Evolutionary conservation across 2,113 vertebrate species (phyloP), one percentile per base, ranked within the genome.

Genomic region (Girardinichthys multiradiatus): DNA sequence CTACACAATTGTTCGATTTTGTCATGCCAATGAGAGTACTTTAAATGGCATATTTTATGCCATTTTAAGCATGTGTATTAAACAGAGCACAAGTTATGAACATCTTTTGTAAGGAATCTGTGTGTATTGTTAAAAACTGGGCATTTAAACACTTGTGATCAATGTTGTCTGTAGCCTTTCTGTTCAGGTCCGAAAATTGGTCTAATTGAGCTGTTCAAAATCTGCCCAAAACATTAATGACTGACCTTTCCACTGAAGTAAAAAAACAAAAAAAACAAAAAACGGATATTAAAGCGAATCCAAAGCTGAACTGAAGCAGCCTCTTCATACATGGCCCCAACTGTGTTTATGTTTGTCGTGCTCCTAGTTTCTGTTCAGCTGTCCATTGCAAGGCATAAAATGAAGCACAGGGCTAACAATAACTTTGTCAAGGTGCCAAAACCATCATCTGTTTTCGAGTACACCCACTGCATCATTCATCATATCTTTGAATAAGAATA

Each of bases 381-480:
- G 57, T 70, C 69, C 24, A 61, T 42, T 69, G 60, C 80, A 77
- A 81, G 39, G 66, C 51, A 72, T 65, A 80, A 77, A 85, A 81
- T 13, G 58, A 88, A 90, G 83, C 86, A 88, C 87, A 90, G 88
- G 68, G 85, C 86, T 84, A 83, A 74, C 33, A 62, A 35, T 33
- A 54, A 69, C 60, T 79, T 57, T 60, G 48, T 80, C 60, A 15
- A 70, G 61, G 60, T 33, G 61, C 29, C 35, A 65, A 67, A 73
- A 72, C 10, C 14, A 14, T 76, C 30, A 37, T 79, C 28, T 78
- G 9, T 66, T 78, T 84, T 26, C 15, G 48, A n/a, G 24, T 12
- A 45, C 54, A 42, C 28, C 57, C n/a, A 54, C 26, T 58, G n/a
- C 27, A 30, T 54, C 24, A 80, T 58, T 39, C 39, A 27, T 72